A percentile compares a stretch with the other conserved stretches of the same genome.
Evolutionary conservation across 2,113 vertebrate genomes (phyloP).

Genomic region (Struthidea cinerea): DNA sequence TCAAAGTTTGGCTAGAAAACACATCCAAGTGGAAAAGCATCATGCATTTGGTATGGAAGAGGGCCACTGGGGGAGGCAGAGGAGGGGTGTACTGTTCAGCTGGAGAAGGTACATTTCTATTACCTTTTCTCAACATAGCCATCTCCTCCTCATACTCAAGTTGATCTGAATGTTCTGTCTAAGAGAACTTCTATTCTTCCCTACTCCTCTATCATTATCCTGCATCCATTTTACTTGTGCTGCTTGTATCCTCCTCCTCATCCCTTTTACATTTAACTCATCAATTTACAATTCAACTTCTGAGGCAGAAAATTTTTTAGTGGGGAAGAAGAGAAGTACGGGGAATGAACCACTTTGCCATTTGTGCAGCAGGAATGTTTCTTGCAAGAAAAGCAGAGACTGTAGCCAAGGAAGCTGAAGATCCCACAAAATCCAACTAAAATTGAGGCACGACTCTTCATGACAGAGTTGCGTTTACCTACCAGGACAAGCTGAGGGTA

Average conservation of each 20-base stretch:
- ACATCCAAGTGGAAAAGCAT: not conserved
- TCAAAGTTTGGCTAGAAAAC: slow-evolving; percentile 88
- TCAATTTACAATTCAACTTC: not conserved
- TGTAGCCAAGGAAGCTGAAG: not conserved
- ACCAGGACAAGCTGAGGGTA: slow-evolving; percentile 90
- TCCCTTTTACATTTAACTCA: not conserved
- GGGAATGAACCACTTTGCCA: not conserved
- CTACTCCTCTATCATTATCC: not conserved
- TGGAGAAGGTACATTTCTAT: not conserved
- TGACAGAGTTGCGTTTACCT: not conserved
- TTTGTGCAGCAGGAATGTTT: not conserved
- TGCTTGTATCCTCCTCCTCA: not conserved
- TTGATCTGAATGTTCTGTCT: not conserved
- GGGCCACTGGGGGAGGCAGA: not conserved
- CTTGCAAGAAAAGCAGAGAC: not conserved
- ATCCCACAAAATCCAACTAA: not conserved
- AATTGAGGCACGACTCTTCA: not conserved
- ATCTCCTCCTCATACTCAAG: not conserved
- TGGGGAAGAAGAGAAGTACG: not conserved
- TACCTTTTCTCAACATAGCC: not conserved
- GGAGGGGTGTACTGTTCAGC: not conserved
- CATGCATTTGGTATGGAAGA: not conserved
- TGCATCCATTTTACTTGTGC: not conserved
- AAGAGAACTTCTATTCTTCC: not conserved
- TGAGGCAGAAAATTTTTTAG: not conserved